A percentile compares a stretch with the other conserved stretches of the same genome.
These are phyloP conservation scores for Neotoxoptera formosana DNA, from an alignment of 1,140 invertebrate species.

Conservation along the genomic window DNA sequence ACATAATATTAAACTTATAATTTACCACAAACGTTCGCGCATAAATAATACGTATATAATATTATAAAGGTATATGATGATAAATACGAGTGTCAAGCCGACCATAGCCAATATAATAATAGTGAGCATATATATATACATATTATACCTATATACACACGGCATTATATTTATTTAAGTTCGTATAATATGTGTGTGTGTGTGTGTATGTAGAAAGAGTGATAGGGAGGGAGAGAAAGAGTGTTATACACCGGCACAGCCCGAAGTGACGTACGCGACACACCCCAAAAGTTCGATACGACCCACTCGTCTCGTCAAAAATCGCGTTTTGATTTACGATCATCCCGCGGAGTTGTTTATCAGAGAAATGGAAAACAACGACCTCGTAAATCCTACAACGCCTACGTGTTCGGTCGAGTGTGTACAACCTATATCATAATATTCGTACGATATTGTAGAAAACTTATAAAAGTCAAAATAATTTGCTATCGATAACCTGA, in stretches of 20 bases:
- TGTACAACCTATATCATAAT: not conserved
- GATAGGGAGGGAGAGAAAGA: not conserved
- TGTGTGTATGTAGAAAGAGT: not conserved
- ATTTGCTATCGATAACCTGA: not conserved
- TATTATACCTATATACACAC: not conserved
- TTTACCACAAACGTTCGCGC: not conserved
- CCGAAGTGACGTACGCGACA: not conserved
- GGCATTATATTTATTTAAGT: not conserved
- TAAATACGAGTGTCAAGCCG: not conserved
- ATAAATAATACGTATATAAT: not conserved
- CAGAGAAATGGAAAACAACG: not conserved
- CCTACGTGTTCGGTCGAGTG: not conserved
- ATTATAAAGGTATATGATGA: not conserved
- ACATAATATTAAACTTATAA: not conserved
- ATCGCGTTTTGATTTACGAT: not conserved
- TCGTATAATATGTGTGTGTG: not conserved
- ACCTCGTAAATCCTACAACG: not conserved
- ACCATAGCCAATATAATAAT: not conserved
- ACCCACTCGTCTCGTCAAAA: not conserved
- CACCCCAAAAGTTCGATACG: conserved; percentile 12
- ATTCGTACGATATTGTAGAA: not conserved
- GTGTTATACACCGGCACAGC: not conserved
- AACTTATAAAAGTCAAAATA: not conserved
- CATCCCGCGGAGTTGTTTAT: not conserved
- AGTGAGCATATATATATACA: not conserved